Evolutionary conservation across 2,113 vertebrate genomes (phyloP), one percentile per base, ranked within the genome.

Genomic region (Seriola rivoliana): DNA sequence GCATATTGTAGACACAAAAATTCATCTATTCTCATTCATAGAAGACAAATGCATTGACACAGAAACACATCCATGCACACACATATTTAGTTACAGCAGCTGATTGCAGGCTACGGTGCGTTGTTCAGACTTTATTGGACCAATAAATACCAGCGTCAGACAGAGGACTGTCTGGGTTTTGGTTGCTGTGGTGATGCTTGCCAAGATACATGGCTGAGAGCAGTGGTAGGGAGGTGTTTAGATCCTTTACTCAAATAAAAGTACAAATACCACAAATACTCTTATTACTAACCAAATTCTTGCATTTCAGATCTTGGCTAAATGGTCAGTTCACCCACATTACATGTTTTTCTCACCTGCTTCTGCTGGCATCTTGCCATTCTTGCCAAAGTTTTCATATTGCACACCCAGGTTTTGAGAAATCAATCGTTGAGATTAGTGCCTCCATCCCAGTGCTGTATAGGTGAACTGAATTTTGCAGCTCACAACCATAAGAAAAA

Each of bases 101-200:
- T 81, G 76, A 90, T 83, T 75, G 74, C 67, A 78, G 74, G 74
- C 75, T 82, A n/a, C 13, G 10, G 36, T 78, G 72, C 34, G 10
- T 71, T 88, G 77, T 81, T 87, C 38, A 78, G 58, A 65, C 84
- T 88, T 86, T 88, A 93, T 89, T 84, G 72, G 74, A 16, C 66
- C 87, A 88, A 88, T 91, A 87, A 91, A 89, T 71, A 57, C 34
- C 4, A 17, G 65, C 29, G 25, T 78, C 85, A 87, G 80, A 78
- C 75, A 19, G 59, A 80, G 85, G 60, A 57, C 64, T 79, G 81
- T 90, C 85, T 91, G 84, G 54, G 32, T 77, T 83, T 83, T 82
- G 75, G 91, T 89, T 92, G 88, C 88, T 82, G 85, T 89, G 84
- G 86, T 16, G 80, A 87, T 79, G 57, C 80, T 70, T 77, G 78